Evolutionary conservation across 2,888 invertebrate species (phyloP).

Genomic region (Scelioninae gen. 1): DNA sequence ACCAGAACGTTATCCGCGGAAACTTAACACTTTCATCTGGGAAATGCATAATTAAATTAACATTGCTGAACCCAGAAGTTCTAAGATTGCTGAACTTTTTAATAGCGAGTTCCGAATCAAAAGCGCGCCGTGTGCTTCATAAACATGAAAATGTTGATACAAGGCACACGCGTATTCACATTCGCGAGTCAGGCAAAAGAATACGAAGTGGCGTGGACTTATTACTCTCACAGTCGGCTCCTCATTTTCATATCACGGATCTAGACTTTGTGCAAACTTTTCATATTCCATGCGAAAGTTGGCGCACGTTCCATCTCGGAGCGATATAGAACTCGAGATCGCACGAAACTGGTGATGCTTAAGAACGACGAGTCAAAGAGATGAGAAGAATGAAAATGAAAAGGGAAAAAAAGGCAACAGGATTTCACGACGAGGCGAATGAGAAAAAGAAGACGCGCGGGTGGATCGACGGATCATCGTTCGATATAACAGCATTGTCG

Average conservation of each 20-base stretch:
- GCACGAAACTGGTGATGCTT: slow-evolving; percentile 64
- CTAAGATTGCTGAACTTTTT: slow-evolving; percentile 37
- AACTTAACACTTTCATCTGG: slow-evolving; percentile 36
- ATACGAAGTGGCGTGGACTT: slow-evolving; percentile 71
- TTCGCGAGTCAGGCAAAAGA: slow-evolving; percentile 53
- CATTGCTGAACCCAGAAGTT: slow-evolving; percentile 18
- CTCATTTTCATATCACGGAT: slow-evolving; percentile 68
- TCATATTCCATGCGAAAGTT: slow-evolving; percentile 68
- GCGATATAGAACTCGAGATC: slow-evolving; percentile 67
- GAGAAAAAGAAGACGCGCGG: slow-evolving; percentile 50
- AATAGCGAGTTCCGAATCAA: slow-evolving; percentile 31
- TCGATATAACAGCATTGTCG: slow-evolving; percentile 65
- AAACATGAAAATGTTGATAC: slow-evolving; percentile 63
- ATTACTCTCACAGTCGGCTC: slow-evolving; percentile 70
- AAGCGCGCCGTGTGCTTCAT: slow-evolving; percentile 32
- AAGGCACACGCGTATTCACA: slow-evolving; percentile 22
- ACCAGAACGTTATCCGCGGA: slow-evolving; percentile 39
- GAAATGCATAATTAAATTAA: slow-evolving; percentile 54
- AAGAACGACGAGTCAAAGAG: slow-evolving; percentile 64
- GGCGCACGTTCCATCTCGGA: slow-evolving; percentile 66
- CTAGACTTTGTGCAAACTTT: slow-evolving; percentile 72
- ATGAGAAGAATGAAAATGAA: slow-evolving; percentile 56
- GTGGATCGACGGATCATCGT: slow-evolving; percentile 64
- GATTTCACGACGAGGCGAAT: slow-evolving; percentile 43
- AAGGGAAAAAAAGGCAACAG: slow-evolving; percentile 36